A percentile compares a stretch with the other conserved stretches of the same genome.
Conservation (phyloP, 2,113 vertebrate genomes). For the Anhinga anhinga region DNA sequence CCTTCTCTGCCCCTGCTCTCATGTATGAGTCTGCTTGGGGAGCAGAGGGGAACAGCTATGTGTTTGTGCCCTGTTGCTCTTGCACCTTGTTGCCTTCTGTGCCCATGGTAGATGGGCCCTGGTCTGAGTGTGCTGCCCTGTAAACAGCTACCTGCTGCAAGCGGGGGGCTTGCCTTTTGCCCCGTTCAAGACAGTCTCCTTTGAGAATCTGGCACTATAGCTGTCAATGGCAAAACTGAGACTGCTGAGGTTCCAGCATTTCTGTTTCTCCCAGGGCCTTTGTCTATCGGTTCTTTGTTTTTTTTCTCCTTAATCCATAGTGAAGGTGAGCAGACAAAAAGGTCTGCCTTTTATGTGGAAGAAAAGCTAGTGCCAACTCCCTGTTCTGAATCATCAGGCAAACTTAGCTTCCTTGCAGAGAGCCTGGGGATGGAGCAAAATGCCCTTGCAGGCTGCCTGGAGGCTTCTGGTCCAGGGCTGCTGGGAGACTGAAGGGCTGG, state of each 20-base stretch:
- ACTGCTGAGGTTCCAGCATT: background rate
- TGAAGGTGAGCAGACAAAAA: background rate
- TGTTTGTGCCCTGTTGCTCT: background rate
- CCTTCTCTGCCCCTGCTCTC: background rate
- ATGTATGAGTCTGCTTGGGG: background rate
- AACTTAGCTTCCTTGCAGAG: background rate
- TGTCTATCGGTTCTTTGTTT: background rate
- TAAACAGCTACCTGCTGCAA: background rate
- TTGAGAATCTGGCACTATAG: background rate
- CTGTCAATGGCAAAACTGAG: background rate
- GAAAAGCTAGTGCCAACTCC: background rate
- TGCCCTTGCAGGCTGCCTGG: background rate
- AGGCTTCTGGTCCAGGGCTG: background rate
- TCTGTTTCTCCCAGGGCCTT: background rate
- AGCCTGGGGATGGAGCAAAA: background rate
- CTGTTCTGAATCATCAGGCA: background rate
- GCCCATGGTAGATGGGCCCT: accelerated
- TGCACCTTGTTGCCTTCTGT: background rate
- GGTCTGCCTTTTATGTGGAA: background rate
- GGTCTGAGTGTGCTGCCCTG: background rate
- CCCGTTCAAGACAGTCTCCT: background rate
- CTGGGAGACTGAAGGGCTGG: background rate
- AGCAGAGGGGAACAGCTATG: background rate
- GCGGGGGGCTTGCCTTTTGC: accelerated
- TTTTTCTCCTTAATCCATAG: background rate